Percentiles rank a stretch among this genome's conserved stretches.
Evolutionary conservation across 2,113 vertebrate genomes (phyloP).

Genomic region (Mus spicilegus): DNA sequence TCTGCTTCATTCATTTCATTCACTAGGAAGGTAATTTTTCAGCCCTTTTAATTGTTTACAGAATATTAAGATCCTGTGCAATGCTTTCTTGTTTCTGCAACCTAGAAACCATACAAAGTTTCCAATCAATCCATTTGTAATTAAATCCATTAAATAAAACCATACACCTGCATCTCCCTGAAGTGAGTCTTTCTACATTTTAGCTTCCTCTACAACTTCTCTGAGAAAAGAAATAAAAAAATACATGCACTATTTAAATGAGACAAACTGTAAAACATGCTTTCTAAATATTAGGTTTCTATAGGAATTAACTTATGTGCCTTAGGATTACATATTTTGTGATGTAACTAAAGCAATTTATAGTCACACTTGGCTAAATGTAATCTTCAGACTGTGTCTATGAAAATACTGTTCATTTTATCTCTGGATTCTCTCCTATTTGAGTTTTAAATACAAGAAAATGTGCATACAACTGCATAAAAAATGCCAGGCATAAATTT

Average conservation of each 20-base stretch:
- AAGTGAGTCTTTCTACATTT: background rate
- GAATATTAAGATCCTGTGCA: background rate
- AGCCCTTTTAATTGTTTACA: accelerated
- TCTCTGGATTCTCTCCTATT: background rate
- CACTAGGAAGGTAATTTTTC: background rate
- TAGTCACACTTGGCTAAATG: background rate
- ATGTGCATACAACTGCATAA: background rate
- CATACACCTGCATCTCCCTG: background rate
- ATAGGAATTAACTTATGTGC: background rate
- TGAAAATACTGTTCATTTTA: background rate
- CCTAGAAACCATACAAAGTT: background rate
- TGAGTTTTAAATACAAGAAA: background rate
- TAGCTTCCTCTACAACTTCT: background rate
- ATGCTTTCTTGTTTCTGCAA: background rate
- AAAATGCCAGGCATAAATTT: background rate
- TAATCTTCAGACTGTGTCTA: background rate
- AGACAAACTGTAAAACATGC: accelerated
- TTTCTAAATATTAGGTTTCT: background rate
- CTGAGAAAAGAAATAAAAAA: background rate
- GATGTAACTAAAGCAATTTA: background rate
- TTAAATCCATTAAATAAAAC: background rate
- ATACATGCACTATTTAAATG: background rate
- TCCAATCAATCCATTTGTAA: background rate
- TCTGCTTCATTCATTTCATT: background rate
- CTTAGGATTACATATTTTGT: background rate